phyloP scores from a whole-genome alignment of 2,888 invertebrate genomes.

The Chymomyza fuscimana region DNA sequence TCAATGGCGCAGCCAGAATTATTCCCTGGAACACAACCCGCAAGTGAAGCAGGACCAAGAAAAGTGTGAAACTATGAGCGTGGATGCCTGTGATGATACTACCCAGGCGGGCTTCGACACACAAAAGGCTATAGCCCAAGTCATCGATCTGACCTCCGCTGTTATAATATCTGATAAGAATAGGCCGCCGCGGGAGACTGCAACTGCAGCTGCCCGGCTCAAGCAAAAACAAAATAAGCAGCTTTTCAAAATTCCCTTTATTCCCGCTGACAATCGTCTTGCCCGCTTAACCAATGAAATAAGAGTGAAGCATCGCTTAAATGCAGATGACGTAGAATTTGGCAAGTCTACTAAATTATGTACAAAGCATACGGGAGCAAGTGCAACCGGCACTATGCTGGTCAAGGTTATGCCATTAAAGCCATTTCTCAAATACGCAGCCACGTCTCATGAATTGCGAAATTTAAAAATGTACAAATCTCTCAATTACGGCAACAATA shows the following conservation, averaged over 20 bases:
- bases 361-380: constrained; percentile 4
- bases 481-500: constrained; percentile 53
- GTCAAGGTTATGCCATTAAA: constrained; percentile 36
- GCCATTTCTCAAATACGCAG: constrained; percentile 43
- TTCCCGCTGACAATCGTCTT: constrained; percentile 44
- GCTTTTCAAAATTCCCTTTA: constrained; percentile 57
- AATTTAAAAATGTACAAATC: constrained; percentile 44
- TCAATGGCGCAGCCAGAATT: constrained; percentile 30
- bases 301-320: background rate
- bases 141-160: constrained; percentile 72
- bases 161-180: constrained; percentile 51
- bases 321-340: background rate
- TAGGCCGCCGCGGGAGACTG: constrained; percentile 47
- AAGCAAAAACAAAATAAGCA: constrained; percentile 20
- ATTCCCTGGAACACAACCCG: constrained; percentile 14
- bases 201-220: constrained; percentile 27
- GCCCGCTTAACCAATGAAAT: constrained; percentile 1
- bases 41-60: constrained; percentile 31
- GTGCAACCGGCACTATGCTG: constrained; percentile 47
- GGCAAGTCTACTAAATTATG: constrained; percentile 18
- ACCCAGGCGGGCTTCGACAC: constrained; percentile 22
- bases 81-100: constrained; percentile 27
- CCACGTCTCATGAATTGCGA: constrained; percentile 27
- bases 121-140: background rate
- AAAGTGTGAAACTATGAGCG: constrained; percentile 29